Evolutionary conservation across 2,113 vertebrate genomes (phyloP).

Genomic region (Pogona vitticeps): DNA sequence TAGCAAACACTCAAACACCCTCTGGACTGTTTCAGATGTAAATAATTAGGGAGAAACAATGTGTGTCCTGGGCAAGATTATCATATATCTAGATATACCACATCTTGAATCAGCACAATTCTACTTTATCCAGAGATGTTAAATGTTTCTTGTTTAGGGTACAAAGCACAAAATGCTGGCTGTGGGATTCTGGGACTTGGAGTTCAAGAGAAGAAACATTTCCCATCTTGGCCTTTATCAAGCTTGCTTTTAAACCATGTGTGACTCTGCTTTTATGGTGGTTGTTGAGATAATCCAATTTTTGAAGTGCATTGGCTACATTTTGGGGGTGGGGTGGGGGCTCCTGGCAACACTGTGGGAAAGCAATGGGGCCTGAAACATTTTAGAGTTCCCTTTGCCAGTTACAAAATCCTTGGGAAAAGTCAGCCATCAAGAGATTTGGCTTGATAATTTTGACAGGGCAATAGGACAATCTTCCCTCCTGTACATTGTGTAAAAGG

Average conservation of each 20-base stretch:
- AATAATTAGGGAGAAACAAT: not conserved
- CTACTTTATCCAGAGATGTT: too few species aligned
- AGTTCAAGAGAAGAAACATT: too few species aligned
- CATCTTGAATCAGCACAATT: not conserved
- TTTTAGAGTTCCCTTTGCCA: not conserved
- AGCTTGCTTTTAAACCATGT: not conserved
- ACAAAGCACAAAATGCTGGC: too few species aligned
- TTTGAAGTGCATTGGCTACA: not conserved
- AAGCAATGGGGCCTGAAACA: not conserved
- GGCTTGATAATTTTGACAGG: constrained; percentile 9
- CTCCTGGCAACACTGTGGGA: not conserved
- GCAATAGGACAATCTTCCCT: not conserved
- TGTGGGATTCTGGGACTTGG: too few species aligned
- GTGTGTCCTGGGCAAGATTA: not conserved
- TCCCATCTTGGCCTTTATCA: too few species aligned
- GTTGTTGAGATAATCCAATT: not conserved
- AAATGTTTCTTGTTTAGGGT: too few species aligned
- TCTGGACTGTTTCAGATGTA: not conserved
- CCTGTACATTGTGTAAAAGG: not conserved
- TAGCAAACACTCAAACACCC: not conserved
- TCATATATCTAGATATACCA: not conserved
- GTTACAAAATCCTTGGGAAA: constrained; percentile 5
- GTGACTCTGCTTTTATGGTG: not conserved
- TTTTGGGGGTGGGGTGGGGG: not conserved
- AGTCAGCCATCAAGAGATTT: not conserved